Conservation (phyloP, 1,140 invertebrate species). For the Maconellicoccus hirsutus region DNA sequence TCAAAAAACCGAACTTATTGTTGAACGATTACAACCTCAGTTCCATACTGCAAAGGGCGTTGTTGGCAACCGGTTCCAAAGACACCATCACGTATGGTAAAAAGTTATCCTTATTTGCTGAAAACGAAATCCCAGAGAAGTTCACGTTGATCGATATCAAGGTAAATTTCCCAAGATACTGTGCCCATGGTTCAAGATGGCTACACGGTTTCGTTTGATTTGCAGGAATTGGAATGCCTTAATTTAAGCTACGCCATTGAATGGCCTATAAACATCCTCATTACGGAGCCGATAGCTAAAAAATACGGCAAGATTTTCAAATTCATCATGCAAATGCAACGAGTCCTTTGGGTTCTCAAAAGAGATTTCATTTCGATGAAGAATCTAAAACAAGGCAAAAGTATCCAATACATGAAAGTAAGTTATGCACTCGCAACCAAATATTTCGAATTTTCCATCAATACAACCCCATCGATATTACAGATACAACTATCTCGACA, state of each 20-base stretch:
- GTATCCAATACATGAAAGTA: not conserved
- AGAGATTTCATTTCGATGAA: not conserved
- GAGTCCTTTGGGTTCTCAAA: not conserved
- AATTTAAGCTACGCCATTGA: not conserved
- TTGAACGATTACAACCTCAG: not conserved
- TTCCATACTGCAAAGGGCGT: not conserved
- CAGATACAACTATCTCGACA: not conserved
- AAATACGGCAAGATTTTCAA: not conserved
- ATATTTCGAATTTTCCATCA: too few relatives aligned
- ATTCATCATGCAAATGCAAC: not conserved
- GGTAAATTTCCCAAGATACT: too few relatives aligned
- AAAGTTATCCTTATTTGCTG: not conserved
- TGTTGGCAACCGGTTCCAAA: not conserved
- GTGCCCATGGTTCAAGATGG: not conserved
- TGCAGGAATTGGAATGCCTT: not conserved
- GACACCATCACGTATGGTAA: not conserved
- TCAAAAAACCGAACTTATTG: not conserved
- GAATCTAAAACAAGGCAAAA: slow-evolving; percentile 2
- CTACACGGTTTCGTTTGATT: not conserved
- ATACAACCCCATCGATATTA: not conserved
- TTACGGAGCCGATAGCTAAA: not conserved
- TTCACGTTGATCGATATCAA: slow-evolving; percentile 1
- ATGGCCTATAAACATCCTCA: slow-evolving; percentile 11
- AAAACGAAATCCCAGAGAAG: not conserved
- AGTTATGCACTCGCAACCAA: too few relatives aligned